These are phyloP conservation scores for Takifugu flavidus DNA, from an alignment of 2,113 vertebrate genomes.

Conservation along the genomic window DNA sequence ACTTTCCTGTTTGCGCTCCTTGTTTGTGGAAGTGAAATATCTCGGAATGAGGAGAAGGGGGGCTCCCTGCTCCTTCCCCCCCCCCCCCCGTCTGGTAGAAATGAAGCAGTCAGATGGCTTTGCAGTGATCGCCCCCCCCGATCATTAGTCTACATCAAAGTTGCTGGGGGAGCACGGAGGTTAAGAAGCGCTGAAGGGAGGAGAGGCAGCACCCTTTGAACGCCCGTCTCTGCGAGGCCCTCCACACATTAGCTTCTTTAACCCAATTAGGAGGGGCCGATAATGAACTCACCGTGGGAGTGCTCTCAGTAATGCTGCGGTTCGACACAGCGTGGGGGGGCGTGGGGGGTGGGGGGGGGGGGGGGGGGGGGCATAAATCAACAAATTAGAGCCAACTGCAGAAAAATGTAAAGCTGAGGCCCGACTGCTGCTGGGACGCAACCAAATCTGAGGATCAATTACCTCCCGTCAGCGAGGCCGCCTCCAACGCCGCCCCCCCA, in stretches of 20 bases:
- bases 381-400: conserved; percentile 41
- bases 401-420: not conserved
- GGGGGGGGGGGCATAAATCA: conserved; percentile 23
- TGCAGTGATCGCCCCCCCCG: conserved; percentile 8
- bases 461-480: conserved; percentile 18
- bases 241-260: conserved; percentile 63
- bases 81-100: conserved; percentile 10
- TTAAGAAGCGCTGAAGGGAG: conserved; percentile 57
- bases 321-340: conserved; percentile 41
- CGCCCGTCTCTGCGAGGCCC: conserved; percentile 60
- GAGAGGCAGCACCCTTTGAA: conserved; percentile 59
- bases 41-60: conserved; percentile 55
- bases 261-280: conserved; percentile 66
- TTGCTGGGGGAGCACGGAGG: conserved; percentile 60
- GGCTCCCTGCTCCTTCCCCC: no score
- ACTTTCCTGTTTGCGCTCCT: conserved; percentile 53
- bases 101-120: conserved; percentile 44
- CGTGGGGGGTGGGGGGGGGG: not conserved
- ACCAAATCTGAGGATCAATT: no score
- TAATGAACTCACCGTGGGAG: conserved; percentile 62
- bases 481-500: conserved; percentile 21
- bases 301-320: conserved; percentile 1
- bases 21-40: conserved; percentile 59
- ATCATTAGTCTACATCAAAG: conserved; percentile 72
- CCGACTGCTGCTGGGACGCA: no score